A percentile compares a stretch with the other conserved stretches of the same genome.
phyloP scores from a whole-genome alignment of 2,113 vertebrate genomes.

The Dolichotis patagonum region DNA sequence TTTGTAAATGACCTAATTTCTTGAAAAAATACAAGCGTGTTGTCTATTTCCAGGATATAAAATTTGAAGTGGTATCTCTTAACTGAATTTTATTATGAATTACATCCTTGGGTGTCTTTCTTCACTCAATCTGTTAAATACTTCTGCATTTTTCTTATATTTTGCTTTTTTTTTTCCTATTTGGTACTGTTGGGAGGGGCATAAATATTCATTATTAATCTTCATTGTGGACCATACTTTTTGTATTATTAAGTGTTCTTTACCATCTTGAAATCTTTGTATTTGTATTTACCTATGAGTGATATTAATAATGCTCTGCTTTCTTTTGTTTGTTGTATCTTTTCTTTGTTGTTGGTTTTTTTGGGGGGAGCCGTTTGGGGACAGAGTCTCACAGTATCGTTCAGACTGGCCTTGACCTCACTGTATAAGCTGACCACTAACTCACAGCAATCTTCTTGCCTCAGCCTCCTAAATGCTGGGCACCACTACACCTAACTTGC shows the following conservation, averaged over 20 bases:
- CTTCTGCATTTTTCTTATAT: background rate
- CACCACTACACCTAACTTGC: background rate
- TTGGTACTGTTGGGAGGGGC: background rate
- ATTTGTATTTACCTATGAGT: constrained; percentile 48
- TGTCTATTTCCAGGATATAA: constrained; percentile 36
- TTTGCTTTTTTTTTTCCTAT: background rate
- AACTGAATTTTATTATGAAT: constrained; percentile 46
- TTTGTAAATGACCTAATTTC: constrained; percentile 35
- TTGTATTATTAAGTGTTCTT: constrained; percentile 34
- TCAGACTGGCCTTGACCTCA: background rate
- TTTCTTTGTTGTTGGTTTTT: background rate
- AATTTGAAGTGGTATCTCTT: constrained; percentile 51
- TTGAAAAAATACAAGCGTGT: constrained; percentile 21
- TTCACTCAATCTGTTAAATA: constrained; percentile 18
- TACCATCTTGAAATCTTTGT: background rate
- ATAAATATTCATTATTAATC: constrained; percentile 12
- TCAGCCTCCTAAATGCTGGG: background rate
- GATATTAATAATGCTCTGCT: background rate
- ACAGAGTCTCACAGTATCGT: background rate
- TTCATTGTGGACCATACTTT: background rate
- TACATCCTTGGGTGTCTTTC: constrained; percentile 44
- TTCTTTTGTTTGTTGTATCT: constrained; percentile 24
- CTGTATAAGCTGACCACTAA: background rate
- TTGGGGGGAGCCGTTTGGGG: no score
- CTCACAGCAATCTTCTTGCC: background rate